These are phyloP conservation scores for Sesamia inferens DNA, from an alignment of 2,888 invertebrate genomes.

Conservation along the genomic window DNA sequence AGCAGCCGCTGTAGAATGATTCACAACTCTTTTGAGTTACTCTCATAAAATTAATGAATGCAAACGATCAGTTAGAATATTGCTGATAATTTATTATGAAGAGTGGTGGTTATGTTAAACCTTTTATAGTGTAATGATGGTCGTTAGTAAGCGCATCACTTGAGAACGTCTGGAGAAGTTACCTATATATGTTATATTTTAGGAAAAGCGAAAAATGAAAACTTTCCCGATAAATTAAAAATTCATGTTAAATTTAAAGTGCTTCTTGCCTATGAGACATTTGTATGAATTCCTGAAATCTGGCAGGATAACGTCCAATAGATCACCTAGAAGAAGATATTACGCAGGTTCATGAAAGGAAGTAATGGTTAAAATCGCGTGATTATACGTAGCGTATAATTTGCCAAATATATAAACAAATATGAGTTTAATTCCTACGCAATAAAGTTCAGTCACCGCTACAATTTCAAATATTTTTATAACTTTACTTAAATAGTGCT, in stretches of 20 bases:
- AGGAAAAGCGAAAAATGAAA: not conserved
- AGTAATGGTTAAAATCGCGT: no score
- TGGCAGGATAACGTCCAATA: no score
- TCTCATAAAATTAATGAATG: slow-evolving; percentile 18
- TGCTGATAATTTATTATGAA: not conserved
- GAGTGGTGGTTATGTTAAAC: not conserved
- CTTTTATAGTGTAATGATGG: not conserved
- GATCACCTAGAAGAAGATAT: not conserved
- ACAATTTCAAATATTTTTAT: no score
- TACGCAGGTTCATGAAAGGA: not conserved
- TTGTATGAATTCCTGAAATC: not conserved
- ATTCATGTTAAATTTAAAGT: not conserved
- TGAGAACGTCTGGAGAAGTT: not conserved
- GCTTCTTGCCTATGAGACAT: not conserved
- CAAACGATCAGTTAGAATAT: not conserved
- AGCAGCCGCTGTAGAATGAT: slow-evolving; percentile 34
- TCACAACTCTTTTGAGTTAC: slow-evolving; percentile 27
- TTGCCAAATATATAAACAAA: no score
- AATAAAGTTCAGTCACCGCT: no score
- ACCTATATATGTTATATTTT: not conserved
- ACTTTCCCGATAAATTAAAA: not conserved
- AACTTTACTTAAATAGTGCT: no score
- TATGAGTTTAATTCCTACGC: no score
- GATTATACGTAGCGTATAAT: no score
- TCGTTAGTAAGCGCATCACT: not conserved